These are phyloP conservation scores for Elanoides forficatus DNA, from an alignment of 2,113 vertebrate genomes.

Conservation along the genomic window DNA sequence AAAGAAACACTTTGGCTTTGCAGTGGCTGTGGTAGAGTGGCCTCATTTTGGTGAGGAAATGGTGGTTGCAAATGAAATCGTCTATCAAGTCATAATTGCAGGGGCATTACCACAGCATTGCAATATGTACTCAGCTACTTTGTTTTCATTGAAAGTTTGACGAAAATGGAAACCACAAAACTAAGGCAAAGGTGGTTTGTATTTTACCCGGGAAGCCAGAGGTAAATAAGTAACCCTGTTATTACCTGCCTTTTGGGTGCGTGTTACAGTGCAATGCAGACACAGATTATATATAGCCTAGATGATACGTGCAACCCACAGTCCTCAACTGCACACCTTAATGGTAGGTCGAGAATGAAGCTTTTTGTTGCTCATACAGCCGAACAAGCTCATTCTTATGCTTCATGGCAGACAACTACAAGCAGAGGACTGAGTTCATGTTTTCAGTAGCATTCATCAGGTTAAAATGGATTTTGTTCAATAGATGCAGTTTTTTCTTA, in stretches of 20 bases:
- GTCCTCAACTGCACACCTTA: not conserved
- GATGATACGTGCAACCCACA: not conserved
- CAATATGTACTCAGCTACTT: rapidly evolving
- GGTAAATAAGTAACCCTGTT: not conserved
- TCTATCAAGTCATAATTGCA: not conserved
- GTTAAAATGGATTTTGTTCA: not conserved
- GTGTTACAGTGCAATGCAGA: not conserved
- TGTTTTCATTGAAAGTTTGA: not conserved
- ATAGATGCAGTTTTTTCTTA: not conserved
- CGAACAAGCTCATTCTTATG: not conserved
- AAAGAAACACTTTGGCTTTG: not conserved
- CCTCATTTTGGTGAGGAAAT: not conserved
- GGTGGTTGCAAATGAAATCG: not conserved
- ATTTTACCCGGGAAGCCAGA: not conserved
- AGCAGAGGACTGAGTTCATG: not conserved
- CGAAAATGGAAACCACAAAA: not conserved
- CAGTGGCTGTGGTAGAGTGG: not conserved
- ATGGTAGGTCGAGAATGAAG: not conserved
- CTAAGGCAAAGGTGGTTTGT: not conserved
- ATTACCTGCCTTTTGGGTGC: not conserved
- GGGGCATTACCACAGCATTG: not conserved
- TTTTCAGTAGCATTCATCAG: not conserved
- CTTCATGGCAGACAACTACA: not conserved
- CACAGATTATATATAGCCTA: not conserved
- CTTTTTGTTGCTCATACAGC: not conserved